phyloP scores from a whole-genome alignment of 2,113 vertebrate species.

The Labeo catla region DNA sequence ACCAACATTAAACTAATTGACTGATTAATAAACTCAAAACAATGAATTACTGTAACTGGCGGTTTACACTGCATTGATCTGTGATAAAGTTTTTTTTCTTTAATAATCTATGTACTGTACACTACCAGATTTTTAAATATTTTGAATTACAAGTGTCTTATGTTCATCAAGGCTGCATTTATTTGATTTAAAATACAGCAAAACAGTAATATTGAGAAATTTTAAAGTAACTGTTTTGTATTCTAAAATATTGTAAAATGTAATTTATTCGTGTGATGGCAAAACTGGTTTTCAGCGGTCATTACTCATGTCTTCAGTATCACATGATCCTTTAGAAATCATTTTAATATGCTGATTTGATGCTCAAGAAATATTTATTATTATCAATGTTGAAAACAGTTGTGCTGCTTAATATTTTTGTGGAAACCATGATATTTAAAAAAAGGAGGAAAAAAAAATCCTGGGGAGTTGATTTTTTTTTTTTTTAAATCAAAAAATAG shows the following conservation, averaged over 20 bases:
- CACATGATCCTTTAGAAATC: not conserved
- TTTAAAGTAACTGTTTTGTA: not conserved
- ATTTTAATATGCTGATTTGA: not conserved
- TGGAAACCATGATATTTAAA: not conserved
- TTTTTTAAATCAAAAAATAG: no score
- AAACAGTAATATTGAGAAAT: not conserved
- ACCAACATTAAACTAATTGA: not conserved
- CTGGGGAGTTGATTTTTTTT: no score
- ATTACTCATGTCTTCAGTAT: not conserved
- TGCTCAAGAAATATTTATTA: not conserved
- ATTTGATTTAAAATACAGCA: not conserved
- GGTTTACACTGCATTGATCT: not conserved
- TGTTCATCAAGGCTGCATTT: not conserved
- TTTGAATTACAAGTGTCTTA: not conserved
- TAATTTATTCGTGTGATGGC: not conserved
- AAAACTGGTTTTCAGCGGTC: no score
- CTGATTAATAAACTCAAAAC: not conserved
- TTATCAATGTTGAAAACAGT: not conserved
- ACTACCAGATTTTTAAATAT: not conserved
- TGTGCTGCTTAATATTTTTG: not conserved
- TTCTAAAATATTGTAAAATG: not conserved
- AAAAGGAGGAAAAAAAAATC: no score
- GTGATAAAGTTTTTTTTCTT: not conserved
- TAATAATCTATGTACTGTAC: no score
- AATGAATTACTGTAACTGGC: not conserved